Conservation (phyloP, 2,113 vertebrate genomes). For the Lucifuga dentata region DNA sequence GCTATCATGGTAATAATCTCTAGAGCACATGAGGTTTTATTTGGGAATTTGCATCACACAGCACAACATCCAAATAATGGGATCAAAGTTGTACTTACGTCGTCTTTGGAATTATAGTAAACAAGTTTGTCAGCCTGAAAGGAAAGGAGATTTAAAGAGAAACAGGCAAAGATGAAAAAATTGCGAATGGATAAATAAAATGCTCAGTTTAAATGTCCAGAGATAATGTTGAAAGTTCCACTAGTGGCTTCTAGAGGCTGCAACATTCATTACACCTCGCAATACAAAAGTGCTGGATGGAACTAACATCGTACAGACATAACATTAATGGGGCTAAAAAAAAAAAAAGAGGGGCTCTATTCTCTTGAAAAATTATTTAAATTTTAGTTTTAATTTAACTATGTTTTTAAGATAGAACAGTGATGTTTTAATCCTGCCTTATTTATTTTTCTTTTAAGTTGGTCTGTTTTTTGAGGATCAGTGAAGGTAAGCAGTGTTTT, state of each 20-base stretch:
- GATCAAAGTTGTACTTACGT: constrained; percentile 80
- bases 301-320: no score
- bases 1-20: constrained; percentile 25
- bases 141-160: constrained; percentile 53
- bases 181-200: not conserved
- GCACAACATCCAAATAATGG: not conserved
- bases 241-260: no score
- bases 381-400: no score
- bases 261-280: no score
- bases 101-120: constrained; percentile 95
- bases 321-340: no score
- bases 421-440: no score
- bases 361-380: no score
- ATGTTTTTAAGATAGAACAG: no score
- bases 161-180: constrained; percentile 5
- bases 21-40: constrained; percentile 17
- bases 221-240: no score
- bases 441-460: not conserved
- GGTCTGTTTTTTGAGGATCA: constrained; percentile 39
- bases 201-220: no score
- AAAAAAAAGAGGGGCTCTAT: no score
- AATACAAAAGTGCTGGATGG: no score
- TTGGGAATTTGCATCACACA: not conserved
- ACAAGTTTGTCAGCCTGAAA: constrained; percentile 86
- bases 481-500: constrained; percentile 51